Evolutionary conservation across 2,797 vertebrate genomes (phyloP).

Genomic region (Steatocranus sp.): DNA sequence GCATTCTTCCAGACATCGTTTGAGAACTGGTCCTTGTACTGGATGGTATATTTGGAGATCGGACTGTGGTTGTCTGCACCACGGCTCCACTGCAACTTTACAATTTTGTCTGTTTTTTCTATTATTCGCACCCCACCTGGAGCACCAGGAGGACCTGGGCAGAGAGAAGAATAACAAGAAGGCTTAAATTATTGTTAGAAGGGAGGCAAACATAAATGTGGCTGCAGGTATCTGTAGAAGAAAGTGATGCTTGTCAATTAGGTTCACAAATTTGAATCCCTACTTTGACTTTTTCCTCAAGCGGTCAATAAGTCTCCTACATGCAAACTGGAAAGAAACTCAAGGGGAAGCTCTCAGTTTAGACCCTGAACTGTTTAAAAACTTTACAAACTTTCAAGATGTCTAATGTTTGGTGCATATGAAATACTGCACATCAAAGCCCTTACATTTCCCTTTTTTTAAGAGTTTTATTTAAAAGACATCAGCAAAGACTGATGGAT

Average conservation of each 20-base stretch:
- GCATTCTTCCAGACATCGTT: slow-evolving; percentile 87
- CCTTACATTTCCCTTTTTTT: neutral
- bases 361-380: neutral
- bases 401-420: slow-evolving; percentile 7
- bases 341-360: neutral
- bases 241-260: neutral
- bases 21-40: slow-evolving; percentile 80
- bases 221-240: neutral
- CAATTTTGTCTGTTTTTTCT: slow-evolving; percentile 79
- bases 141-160: slow-evolving; percentile 89
- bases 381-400: neutral
- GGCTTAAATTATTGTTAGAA: neutral
- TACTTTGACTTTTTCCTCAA: neutral
- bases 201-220: neutral
- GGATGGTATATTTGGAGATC: slow-evolving; percentile 93
- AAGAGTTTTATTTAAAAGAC: slow-evolving; percentile 8
- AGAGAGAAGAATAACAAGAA: neutral
- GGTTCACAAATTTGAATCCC: neutral
- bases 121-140: slow-evolving; percentile 88
- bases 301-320: neutral
- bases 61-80: slow-evolving; percentile 95
- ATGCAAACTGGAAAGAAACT: neutral
- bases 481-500: slow-evolving; percentile 21
- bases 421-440: slow-evolving; percentile 13
- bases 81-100: slow-evolving; percentile 89